Base-by-base conservation (phyloP, 2,888 invertebrate genomes). In the Ophraella communa region DNA sequence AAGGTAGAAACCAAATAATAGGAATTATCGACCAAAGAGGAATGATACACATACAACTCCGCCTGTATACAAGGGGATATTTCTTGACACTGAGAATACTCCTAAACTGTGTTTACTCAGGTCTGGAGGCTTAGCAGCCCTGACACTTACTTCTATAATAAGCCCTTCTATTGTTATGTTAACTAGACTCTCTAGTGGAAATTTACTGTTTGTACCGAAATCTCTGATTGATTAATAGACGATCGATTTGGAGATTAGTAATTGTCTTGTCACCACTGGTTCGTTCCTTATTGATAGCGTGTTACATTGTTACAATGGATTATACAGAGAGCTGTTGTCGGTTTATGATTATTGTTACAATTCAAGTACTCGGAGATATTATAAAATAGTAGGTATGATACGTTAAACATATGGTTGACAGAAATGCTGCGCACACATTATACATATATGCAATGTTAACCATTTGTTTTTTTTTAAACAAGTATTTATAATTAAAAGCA, bases 81-180 rank as follows among this genome's bases (percentile, higher is more conserved):
- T 72, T 67, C 72, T 72, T 71, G 71, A 74, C 69, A 67, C 21
- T 45, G 59, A 54, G 65, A 71, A 71, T 74, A 74, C 74, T 69
- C 71, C 71, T 67, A 67, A 67, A 70, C 69, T 66, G 55, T 74
- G 75, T 76, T 77, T 76, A 67, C 73, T 74, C 76, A 75, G 76
- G 74, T 74, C 75, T 68, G 56, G 64, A 64, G 72, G 71, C 70
- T 75, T 72, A 72, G 68, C 67, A 69, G 67, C 11, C n/a, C 39
- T 39, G 39, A 70, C 68, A 74, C 73, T 74, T 63, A 49, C 54
- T 63, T 71, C 69, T 58, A 65, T 72, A 71, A 71, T 73, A 70
- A 72, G 72, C 71, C 69, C 59, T 64, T 63, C 68, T 67, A 72
- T 73, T 73, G 72, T 73, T 67, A 71, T 73, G 73, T 69, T 72